These are phyloP conservation scores for Dryoscopus gambensis DNA, from an alignment of 2,113 vertebrate genomes.

Conservation along the genomic window DNA sequence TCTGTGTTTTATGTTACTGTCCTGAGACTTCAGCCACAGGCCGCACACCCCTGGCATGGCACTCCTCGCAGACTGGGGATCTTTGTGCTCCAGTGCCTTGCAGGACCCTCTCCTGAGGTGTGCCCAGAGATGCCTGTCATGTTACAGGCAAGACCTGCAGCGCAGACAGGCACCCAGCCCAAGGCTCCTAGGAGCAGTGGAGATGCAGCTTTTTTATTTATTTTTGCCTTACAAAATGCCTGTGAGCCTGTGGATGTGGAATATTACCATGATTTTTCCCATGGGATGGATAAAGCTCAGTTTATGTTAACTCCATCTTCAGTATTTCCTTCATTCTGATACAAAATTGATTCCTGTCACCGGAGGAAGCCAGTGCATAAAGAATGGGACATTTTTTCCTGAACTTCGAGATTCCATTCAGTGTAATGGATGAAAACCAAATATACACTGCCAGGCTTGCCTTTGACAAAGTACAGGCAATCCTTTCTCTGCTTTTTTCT, in stretches of 20 bases:
- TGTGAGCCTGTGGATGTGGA: background rate
- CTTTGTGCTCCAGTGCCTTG: background rate
- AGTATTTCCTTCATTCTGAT: background rate
- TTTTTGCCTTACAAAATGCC: background rate
- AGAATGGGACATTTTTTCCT: background rate
- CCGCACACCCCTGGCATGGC: background rate
- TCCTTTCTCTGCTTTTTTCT: background rate
- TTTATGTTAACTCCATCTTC: background rate
- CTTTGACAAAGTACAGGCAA: background rate
- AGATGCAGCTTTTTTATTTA: background rate
- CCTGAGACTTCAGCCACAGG: background rate
- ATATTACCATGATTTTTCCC: background rate
- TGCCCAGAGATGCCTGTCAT: background rate
- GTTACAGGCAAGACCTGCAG: background rate
- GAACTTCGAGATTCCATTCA: background rate
- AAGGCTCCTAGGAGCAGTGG: background rate
- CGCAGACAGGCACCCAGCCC: background rate
- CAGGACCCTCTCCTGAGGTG: background rate
- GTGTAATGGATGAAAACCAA: constrained; percentile 11
- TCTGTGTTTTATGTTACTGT: background rate
- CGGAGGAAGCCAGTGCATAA: background rate
- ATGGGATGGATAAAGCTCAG: background rate
- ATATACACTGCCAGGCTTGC: background rate
- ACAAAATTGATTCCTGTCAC: background rate
- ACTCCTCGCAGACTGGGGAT: background rate